Percentiles rank a stretch among this genome's conserved stretches.
Evolutionary conservation across 2,888 invertebrate species (phyloP).

Genomic region (Scelioninae gen. 1): DNA sequence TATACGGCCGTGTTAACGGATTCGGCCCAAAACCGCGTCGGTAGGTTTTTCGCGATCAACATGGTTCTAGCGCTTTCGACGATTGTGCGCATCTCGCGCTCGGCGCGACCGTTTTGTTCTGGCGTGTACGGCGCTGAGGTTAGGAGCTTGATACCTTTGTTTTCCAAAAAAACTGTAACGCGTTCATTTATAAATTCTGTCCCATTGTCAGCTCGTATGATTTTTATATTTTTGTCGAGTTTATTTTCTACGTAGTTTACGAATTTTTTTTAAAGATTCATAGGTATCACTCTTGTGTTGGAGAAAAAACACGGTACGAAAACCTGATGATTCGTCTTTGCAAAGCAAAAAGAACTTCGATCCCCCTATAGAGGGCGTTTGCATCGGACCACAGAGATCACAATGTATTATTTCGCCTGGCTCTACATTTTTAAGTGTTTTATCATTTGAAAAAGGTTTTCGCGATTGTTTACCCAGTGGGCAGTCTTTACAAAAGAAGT

Average conservation of each 20-base stretch:
- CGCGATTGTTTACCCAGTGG: slow-evolving; percentile 26
- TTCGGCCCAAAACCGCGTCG: slow-evolving; percentile 63
- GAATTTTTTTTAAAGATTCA: slow-evolving; percentile 5
- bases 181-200: not conserved
- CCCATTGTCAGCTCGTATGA: slow-evolving; percentile 58
- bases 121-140: slow-evolving; percentile 9
- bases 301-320: slow-evolving; percentile 2
- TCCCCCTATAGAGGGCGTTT: slow-evolving; percentile 44
- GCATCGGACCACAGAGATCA: slow-evolving; percentile 52
- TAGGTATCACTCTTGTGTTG: not conserved
- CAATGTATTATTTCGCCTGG: slow-evolving; percentile 31
- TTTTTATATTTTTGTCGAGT: slow-evolving; percentile 43
- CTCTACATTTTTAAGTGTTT: slow-evolving; percentile 9
- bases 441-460: slow-evolving; percentile 21
- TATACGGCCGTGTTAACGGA: slow-evolving; percentile 58
- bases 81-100: slow-evolving; percentile 71
- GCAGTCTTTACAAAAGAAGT: slow-evolving; percentile 36
- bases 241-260: slow-evolving; percentile 33
- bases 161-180: not conserved
- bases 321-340: slow-evolving; percentile 46
- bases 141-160: not conserved
- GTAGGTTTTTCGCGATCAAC: slow-evolving; percentile 59
- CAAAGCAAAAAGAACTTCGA: slow-evolving; percentile 55
- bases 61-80: slow-evolving; percentile 69
- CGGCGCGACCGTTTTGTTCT: slow-evolving; percentile 20